Percentiles rank a stretch among this genome's conserved stretches.
Conservation (phyloP, 2,113 vertebrate genomes). For the Anolis carolinensis region DNA sequence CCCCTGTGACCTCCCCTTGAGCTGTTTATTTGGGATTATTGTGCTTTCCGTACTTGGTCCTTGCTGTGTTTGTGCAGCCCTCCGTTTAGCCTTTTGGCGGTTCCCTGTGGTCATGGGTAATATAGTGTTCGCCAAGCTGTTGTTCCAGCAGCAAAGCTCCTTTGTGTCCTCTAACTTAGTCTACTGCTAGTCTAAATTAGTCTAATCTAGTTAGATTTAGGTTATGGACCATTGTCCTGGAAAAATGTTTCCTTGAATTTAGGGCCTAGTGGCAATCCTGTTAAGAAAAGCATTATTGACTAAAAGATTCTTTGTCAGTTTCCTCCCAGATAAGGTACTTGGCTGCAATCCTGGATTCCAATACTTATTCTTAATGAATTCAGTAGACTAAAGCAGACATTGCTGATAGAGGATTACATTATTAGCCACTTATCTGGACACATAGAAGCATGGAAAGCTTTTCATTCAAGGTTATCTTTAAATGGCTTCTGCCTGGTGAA, state of each 20-base stretch:
- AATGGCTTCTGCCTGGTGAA: neutral
- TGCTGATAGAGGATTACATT: neutral
- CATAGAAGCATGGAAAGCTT: neutral
- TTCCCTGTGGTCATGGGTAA: no score
- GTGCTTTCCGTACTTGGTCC: no score
- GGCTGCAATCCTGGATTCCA: neutral
- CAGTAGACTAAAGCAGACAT: neutral
- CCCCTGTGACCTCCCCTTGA: no score
- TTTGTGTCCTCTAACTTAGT: no score
- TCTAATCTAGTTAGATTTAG: no score
- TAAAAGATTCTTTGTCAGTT: neutral
- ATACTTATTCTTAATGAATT: neutral
- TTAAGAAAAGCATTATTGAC: neutral
- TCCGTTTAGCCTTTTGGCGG: no score
- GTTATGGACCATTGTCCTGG: no score
- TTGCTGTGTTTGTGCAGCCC: no score
- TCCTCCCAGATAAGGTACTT: neutral
- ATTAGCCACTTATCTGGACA: conserved; percentile 2
- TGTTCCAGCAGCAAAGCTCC: no score
- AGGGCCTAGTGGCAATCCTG: neutral
- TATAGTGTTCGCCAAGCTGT: no score
- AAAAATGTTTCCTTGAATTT: neutral
- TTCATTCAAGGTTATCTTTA: conserved; percentile 4
- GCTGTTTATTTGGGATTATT: no score
- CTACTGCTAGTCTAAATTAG: no score